A percentile compares a stretch with the other conserved stretches of the same genome.
These are phyloP conservation scores for Sphaeridia pumilis DNA, from an alignment of 2,888 invertebrate species.

Conservation along the genomic window DNA sequence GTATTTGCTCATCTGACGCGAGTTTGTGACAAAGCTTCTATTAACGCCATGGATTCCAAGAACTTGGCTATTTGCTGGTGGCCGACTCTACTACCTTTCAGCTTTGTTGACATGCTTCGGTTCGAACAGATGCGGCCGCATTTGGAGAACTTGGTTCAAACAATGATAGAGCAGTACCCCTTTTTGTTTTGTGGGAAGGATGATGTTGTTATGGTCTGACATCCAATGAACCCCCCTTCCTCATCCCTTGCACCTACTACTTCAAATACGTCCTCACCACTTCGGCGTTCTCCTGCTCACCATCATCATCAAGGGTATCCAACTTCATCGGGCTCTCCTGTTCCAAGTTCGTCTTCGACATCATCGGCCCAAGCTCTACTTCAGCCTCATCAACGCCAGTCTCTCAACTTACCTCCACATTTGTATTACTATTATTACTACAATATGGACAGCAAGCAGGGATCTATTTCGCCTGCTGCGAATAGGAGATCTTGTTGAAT, in stretches of 20 bases:
- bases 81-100: constrained; percentile 90
- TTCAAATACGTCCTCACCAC: constrained; percentile 9
- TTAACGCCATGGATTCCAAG: constrained; percentile 94
- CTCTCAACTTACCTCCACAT: constrained; percentile 30
- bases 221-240: constrained; percentile 6
- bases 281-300: neutral
- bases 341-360: no score
- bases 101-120: constrained; percentile 83
- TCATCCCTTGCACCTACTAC: constrained; percentile 9
- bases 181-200: constrained; percentile 91
- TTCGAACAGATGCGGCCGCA: constrained; percentile 90
- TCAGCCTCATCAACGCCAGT: constrained; percentile 25
- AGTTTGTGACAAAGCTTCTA: constrained; percentile 79
- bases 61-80: constrained; percentile 98
- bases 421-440: constrained; percentile 31
- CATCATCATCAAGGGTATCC: neutral
- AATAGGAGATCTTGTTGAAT: neutral
- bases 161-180: constrained; percentile 92
- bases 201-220: constrained; percentile 82
- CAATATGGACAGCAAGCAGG: neutral
- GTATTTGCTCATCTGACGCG: constrained; percentile 45
- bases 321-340: no score
- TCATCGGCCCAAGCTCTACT: neutral
- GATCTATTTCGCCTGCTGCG: neutral
- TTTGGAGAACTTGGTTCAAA: constrained; percentile 88